Base-by-base conservation (phyloP, 1,140 invertebrate species). In the Drosophila suzukii region DNA sequence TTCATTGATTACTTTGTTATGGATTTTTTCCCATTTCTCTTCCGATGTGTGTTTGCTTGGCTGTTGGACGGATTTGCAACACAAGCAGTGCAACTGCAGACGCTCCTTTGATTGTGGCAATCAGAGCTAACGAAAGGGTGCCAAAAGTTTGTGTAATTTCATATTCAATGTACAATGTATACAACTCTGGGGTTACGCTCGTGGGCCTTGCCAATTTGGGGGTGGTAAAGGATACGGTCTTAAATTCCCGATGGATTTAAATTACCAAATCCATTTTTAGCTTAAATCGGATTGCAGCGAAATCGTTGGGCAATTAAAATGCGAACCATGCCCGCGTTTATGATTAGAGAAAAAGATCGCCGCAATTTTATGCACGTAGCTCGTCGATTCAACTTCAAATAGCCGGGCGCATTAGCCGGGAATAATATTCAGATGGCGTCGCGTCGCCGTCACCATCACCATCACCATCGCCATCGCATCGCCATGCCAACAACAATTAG, bases 1-100 rank as follows among this genome's bases (percentile, higher is more conserved):
- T 73, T 83, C 79, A 83, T 86, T 86, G 83, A 86, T 86, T 86
- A 88, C 83, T 83, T 86, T 85, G 81, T 81, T 83, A 86, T 86
- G 65, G 84, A 89, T 86, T 80, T 88, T 56, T 70, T 44, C 20
- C 34, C 41, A 49, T 41, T 70, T 47, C 54, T 58, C 30, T 32
- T 36, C 27, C 27, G 20, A 27, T 20, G 27, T 61, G 30, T 63
- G 8, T 36, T 7, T 58, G 49, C 15, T n/a, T 41, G 32, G 46
- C 11, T 30, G 15, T 56, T 39, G 50, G 58, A 57, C 59, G 57
- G 70, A 74, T 74, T 74, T 68, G 58, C 67, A 67, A 67, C 58
- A 63, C 46, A 36, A 43, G 54, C 43, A 63, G 36, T 55, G 50
- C 57, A 65, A 47, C 62, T 61, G 15, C 50, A 53, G 50, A 20